Evolutionary conservation across 2,113 vertebrate species (phyloP).

Genomic region (Vireo altiloquus): DNA sequence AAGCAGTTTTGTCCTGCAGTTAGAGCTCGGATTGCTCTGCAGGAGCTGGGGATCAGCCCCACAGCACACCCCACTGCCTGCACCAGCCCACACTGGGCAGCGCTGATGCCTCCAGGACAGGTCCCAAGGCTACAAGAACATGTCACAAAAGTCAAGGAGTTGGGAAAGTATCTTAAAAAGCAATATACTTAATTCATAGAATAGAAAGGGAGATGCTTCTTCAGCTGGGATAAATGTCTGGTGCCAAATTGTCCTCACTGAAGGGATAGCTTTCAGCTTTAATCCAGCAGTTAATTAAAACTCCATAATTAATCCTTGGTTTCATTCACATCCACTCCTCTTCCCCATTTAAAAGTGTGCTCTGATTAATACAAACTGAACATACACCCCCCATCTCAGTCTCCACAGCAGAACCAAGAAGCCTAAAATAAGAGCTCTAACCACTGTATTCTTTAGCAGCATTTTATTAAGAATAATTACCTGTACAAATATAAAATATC

Average conservation of each 20-base stretch:
- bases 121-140: background rate
- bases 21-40: background rate
- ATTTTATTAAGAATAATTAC: conserved; percentile 3
- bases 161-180: background rate
- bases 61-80: background rate
- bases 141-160: rapidly evolving
- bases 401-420: background rate
- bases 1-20: background rate
- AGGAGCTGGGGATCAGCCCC: background rate
- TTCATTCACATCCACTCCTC: background rate
- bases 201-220: background rate
- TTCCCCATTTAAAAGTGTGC: background rate
- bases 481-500: background rate
- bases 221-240: background rate
- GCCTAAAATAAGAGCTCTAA: background rate
- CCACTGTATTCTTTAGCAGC: background rate
- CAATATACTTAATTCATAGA: background rate
- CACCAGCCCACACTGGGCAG: too few species aligned
- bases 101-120: background rate
- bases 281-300: background rate
- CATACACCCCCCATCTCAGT: background rate
- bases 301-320: background rate
- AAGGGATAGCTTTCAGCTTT: background rate
- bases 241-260: background rate
- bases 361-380: background rate